A percentile compares a stretch with the other conserved stretches of the same genome.
Conservation (phyloP, 2,888 invertebrate genomes). For the Noctua janthina region DNA sequence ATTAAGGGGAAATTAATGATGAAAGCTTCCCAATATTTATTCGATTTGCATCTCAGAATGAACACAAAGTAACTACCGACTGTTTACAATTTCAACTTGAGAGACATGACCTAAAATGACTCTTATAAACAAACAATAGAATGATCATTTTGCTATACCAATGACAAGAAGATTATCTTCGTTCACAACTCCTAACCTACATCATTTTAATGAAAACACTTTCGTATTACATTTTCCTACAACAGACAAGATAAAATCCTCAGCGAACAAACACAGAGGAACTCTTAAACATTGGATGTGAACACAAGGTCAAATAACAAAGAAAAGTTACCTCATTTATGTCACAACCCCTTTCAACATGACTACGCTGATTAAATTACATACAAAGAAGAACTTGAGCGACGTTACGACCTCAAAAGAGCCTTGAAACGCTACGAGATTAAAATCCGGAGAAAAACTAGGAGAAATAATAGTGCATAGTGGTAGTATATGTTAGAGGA, state of each 20-base stretch:
- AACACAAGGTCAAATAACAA: constrained; percentile 61
- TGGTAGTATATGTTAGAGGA: constrained; percentile 22
- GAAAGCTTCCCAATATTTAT: constrained; percentile 50
- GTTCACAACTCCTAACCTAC: constrained; percentile 24
- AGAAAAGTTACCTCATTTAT: constrained; percentile 62
- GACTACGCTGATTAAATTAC: constrained; percentile 67
- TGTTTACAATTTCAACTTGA: not conserved
- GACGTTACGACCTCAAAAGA: constrained; percentile 60
- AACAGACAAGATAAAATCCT: constrained; percentile 46
- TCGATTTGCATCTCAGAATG: constrained; percentile 35
- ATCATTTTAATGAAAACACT: constrained; percentile 45
- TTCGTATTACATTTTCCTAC: constrained; percentile 4
- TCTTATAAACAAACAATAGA: constrained; percentile 4
- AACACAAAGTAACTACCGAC: constrained; percentile 29
- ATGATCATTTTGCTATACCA: not conserved
- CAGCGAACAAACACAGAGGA: constrained; percentile 51
- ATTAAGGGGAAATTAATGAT: constrained; percentile 50
- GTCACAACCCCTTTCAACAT: constrained; percentile 66
- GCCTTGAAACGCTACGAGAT: constrained; percentile 58
- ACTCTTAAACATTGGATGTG: constrained; percentile 56
- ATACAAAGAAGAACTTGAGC: constrained; percentile 62
- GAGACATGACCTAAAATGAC: not conserved
- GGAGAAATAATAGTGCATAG: constrained; percentile 24
- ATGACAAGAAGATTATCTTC: constrained; percentile 11
- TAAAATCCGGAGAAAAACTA: constrained; percentile 50